Percentiles rank a stretch among this genome's conserved stretches.
Evolutionary conservation across 1,140 invertebrate genomes (phyloP).

Genomic region (Bilobella aurantiaca): DNA sequence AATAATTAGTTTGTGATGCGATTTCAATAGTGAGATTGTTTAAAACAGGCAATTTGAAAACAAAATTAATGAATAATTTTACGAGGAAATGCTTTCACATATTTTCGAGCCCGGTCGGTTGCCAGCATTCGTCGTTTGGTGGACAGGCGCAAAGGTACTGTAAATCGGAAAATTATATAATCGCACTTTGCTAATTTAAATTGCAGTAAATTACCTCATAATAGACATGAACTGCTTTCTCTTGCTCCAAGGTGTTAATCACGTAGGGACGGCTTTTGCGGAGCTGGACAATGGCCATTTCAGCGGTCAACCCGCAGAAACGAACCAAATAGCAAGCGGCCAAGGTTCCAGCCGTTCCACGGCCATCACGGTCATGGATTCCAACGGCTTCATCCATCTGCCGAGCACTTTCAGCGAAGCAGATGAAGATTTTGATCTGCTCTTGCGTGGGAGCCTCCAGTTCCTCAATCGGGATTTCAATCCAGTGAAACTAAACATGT

Average conservation of each 20-base stretch:
- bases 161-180: background rate
- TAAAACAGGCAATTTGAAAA: no score
- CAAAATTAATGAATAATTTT: no score
- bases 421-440: conserved; percentile 56
- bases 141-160: background rate
- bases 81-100: no score
- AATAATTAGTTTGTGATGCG: no score
- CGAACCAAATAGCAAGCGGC: conserved; percentile 43
- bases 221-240: conserved; percentile 50
- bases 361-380: conserved; percentile 56
- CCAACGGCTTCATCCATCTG: conserved; percentile 49
- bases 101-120: background rate
- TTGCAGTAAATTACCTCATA: conserved; percentile 40
- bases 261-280: conserved; percentile 53
- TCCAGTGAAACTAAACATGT: conserved; percentile 45
- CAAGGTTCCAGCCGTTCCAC: conserved; percentile 50
- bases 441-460: conserved; percentile 53
- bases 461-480: conserved; percentile 52
- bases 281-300: conserved; percentile 51
- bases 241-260: conserved; percentile 56
- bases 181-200: background rate
- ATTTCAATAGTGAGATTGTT: no score
- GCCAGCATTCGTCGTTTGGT: background rate
- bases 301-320: conserved; percentile 49
- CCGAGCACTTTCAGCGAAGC: conserved; percentile 44